Base-by-base conservation (phyloP, 2,797 vertebrate genomes). In the Lepidocolaptes lacrymiger region DNA sequence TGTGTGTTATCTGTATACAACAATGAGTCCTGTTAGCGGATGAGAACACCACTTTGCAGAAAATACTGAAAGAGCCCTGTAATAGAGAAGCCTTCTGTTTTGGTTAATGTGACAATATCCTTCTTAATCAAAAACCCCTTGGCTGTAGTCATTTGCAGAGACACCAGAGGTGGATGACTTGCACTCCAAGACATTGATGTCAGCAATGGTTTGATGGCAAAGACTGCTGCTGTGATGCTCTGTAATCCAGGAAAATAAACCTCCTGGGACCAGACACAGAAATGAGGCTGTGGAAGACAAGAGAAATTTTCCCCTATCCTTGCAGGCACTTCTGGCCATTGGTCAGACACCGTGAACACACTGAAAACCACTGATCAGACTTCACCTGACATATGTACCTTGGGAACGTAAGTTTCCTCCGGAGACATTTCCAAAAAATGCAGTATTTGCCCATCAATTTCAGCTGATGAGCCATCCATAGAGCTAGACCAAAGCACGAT, bases 231-330 rank as follows among this genome's bases (percentile, higher is more conserved):
- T 84, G 49, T 48, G 61, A 46, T 68, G 54, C 14, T 77, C 34
- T 85, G 68, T 74, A 78, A 93, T 76, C 36, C 56, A 75, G 21
- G 26, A 28, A 88, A 91, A 88, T 36, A 92, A 95, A 79, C 26
- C 17, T 64, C 48, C 34, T 77, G 41, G 7, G 27, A 67, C 72
- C 30, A 88, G 24, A 23, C 71, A 79, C 13, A 71, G 67, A 89
- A 82, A 61, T 2, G 11, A 81, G 91, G 24, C 49, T 72, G 26
- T 41, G 52, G 66, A 93, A 89, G 32, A 46, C 2, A 46, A 59
- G 17, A 77, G 51, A 17, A 20, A 28, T 63, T 88, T 72, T 13
- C 19, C 28, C 15, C 4, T 63, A 2, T 10, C 23, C 7, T 10
- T 59, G 7, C 7, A 74, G 9, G 34, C 15, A 37, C 5, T 52